Evolutionary conservation across 1,140 invertebrate species (phyloP).

Genomic region (Zaprionus ornatus): DNA sequence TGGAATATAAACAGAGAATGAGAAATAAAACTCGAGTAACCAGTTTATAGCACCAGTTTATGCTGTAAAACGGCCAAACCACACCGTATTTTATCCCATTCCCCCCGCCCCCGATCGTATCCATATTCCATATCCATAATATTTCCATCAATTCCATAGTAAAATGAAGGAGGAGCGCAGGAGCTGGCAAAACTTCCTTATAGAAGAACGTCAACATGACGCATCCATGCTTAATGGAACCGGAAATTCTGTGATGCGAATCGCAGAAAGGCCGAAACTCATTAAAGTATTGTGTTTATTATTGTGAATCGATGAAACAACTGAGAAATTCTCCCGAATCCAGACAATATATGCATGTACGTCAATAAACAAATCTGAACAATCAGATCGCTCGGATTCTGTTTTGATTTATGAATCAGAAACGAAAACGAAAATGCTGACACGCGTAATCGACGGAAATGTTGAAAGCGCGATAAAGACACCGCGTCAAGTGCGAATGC

Average conservation of each 20-base stretch:
- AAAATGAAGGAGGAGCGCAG: no score
- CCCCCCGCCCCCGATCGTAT: no score
- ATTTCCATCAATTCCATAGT: neutral
- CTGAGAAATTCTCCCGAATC: constrained; percentile 13
- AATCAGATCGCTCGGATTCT: neutral
- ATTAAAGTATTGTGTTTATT: constrained; percentile 37
- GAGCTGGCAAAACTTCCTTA: constrained; percentile 21
- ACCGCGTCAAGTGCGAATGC: constrained; percentile 1
- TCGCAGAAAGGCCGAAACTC: constrained; percentile 16
- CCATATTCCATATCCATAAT: neutral
- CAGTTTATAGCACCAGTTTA: constrained; percentile 30
- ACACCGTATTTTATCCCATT: neutral
- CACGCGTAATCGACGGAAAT: constrained; percentile 37
- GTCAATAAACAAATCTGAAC: constrained; percentile 29
- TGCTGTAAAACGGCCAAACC: constrained; percentile 28
- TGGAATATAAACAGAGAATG: constrained; percentile 61
- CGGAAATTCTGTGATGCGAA: constrained; percentile 52
- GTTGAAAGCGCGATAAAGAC: constrained; percentile 24
- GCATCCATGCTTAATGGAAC: constrained; percentile 37
- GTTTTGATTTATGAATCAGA: constrained; percentile 65
- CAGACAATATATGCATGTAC: constrained; percentile 2
- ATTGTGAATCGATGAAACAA: constrained; percentile 12
- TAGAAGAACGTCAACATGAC: constrained; percentile 19
- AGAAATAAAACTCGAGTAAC: constrained; percentile 17
- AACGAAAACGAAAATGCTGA: constrained; percentile 12